A percentile compares a stretch with the other conserved stretches of the same genome.
Conservation (phyloP, 2,113 vertebrate species). For the Riparia riparia region DNA sequence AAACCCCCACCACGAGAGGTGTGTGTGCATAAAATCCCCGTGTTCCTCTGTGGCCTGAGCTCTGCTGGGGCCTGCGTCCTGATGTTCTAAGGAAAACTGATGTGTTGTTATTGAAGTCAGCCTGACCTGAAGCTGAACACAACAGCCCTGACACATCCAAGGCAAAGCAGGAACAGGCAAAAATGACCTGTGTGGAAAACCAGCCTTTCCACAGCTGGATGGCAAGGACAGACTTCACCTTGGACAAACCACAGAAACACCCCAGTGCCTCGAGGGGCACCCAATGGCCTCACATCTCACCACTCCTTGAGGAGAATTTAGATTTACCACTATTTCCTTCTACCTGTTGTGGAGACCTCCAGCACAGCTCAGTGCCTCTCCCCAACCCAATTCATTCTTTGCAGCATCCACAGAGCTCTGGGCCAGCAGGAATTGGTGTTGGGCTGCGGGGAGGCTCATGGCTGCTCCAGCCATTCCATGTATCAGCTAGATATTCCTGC, state of each 20-base stretch:
- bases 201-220: neutral
- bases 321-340: neutral
- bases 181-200: neutral
- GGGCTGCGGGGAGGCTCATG: neutral
- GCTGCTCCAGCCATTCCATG: neutral
- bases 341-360: accelerated
- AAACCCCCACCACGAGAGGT: accelerated
- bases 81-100: neutral
- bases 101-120: neutral
- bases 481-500: neutral
- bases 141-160: neutral
- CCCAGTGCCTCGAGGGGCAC: neutral
- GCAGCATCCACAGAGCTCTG: neutral
- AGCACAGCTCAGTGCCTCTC: neutral
- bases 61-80: neutral
- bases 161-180: neutral
- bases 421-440: neutral
- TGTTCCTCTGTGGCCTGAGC: accelerated
- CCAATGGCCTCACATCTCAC: neutral
- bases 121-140: neutral
- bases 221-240: neutral
- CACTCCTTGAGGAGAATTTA: accelerated
- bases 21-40: accelerated
- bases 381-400: neutral
- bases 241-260: neutral